Evolutionary conservation across 2,888 invertebrate genomes (phyloP).

Genomic region (Leptinotarsa haldemani): DNA sequence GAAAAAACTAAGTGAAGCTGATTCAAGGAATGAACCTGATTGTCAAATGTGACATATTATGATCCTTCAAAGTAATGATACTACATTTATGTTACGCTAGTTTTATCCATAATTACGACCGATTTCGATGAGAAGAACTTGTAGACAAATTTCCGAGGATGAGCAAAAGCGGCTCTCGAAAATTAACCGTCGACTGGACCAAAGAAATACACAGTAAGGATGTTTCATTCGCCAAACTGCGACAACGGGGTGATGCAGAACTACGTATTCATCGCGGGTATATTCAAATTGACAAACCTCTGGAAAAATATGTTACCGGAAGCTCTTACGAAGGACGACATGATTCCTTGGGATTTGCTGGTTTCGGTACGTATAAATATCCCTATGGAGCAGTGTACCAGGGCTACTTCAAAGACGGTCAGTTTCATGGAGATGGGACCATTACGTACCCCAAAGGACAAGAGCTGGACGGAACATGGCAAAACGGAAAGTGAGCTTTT

Average conservation of each 20-base stretch:
- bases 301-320: conserved; percentile 33
- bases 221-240: background rate
- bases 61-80: background rate
- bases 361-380: conserved; percentile 37
- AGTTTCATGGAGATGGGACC: conserved; percentile 41
- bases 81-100: background rate
- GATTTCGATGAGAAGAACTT: background rate
- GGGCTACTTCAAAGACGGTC: conserved; percentile 40
- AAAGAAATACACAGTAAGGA: background rate
- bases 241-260: background rate
- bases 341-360: conserved; percentile 38
- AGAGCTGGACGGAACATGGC: conserved; percentile 33
- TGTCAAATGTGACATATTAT: background rate
- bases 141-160: background rate
- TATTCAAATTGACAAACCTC: conserved; percentile 21
- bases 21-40: background rate
- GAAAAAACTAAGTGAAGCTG: no score
- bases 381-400: conserved; percentile 41
- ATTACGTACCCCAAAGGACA: conserved; percentile 41
- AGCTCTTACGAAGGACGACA: conserved; percentile 36
- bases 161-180: background rate
- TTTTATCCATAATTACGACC: background rate
- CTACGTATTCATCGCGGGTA: background rate
- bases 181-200: conserved; percentile 4
- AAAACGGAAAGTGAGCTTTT: conserved; percentile 34